Evolutionary conservation across 2,888 invertebrate species (phyloP).

Genomic region (Scaptomyza parva): DNA sequence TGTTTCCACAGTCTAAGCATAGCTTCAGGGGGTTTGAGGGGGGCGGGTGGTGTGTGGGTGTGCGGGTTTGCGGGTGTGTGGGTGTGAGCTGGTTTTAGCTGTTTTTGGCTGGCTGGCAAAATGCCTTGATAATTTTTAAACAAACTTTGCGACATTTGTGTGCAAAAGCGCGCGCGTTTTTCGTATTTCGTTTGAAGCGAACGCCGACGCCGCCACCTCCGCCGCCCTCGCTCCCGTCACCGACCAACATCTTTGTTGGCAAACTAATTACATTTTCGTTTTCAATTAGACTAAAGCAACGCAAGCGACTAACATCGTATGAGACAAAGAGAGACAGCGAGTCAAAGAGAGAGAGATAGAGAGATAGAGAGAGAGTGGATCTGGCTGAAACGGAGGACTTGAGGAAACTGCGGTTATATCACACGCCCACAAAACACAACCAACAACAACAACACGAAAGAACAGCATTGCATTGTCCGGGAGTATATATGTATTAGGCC

Average conservation of each 20-base stretch:
- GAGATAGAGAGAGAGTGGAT: not conserved
- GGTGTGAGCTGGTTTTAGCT: no score
- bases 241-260: conserved; percentile 51
- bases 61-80: no score
- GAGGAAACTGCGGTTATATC: conserved; percentile 1
- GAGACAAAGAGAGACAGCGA: not conserved
- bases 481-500: conserved; percentile 16
- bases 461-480: conserved; percentile 10
- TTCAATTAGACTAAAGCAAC: conserved; percentile 66
- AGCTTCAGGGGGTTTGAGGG: conserved; percentile 12
- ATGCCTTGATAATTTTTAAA: conserved; percentile 68
- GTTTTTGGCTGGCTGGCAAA: conserved; percentile 13
- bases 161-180: conserved; percentile 49
- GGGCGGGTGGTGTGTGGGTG: not conserved
- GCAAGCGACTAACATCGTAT: conserved; percentile 19
- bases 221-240: not conserved
- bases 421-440: conserved; percentile 10
- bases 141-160: conserved; percentile 65
- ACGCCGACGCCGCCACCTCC: not conserved
- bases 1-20: conserved; percentile 50
- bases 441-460: not conserved
- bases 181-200: conserved; percentile 46
- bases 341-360: not conserved
- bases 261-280: conserved; percentile 69
- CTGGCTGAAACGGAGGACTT: not conserved